A percentile compares a stretch with the other conserved stretches of the same genome.
Conservation (phyloP, 2,888 invertebrate species). For the Lasioglossum villosulum region DNA sequence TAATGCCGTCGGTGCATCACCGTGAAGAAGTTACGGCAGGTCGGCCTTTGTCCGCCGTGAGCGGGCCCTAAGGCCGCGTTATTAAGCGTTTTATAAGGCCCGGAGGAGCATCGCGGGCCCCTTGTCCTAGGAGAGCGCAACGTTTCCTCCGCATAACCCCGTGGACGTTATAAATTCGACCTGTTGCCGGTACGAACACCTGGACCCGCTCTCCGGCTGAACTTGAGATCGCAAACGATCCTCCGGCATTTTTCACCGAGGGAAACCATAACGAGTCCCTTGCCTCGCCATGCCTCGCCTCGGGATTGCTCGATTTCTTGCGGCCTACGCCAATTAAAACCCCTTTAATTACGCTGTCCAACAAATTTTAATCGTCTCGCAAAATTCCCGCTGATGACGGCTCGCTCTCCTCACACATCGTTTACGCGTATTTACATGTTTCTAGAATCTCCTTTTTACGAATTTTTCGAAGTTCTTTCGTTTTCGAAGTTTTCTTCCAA, state of each 20-base stretch:
- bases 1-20: slow-evolving; percentile 78
- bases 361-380: not conserved
- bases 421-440: not conserved
- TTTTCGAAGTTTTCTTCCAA: too few relatives aligned
- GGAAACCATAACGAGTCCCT: slow-evolving; percentile 32
- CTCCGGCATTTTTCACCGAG: slow-evolving; percentile 16
- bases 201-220: slow-evolving; percentile 33
- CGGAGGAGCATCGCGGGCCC: slow-evolving; percentile 44
- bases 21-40: slow-evolving; percentile 76
- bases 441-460: too few relatives aligned
- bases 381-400: not conserved
- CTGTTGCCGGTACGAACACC: slow-evolving; percentile 52
- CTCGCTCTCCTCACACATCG: not conserved
- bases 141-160: slow-evolving; percentile 36
- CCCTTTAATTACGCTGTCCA: not conserved
- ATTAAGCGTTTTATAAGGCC: slow-evolving; percentile 74
- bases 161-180: slow-evolving; percentile 61
- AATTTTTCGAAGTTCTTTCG: too few relatives aligned
- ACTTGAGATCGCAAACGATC: slow-evolving; percentile 48
- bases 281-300: not conserved
- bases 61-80: slow-evolving; percentile 69
- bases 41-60: slow-evolving; percentile 75
- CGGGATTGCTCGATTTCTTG: not conserved
- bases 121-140: slow-evolving; percentile 54
- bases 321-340: not conserved